Base-by-base conservation (phyloP, 2,888 invertebrate species). In the Eulithis testata region DNA sequence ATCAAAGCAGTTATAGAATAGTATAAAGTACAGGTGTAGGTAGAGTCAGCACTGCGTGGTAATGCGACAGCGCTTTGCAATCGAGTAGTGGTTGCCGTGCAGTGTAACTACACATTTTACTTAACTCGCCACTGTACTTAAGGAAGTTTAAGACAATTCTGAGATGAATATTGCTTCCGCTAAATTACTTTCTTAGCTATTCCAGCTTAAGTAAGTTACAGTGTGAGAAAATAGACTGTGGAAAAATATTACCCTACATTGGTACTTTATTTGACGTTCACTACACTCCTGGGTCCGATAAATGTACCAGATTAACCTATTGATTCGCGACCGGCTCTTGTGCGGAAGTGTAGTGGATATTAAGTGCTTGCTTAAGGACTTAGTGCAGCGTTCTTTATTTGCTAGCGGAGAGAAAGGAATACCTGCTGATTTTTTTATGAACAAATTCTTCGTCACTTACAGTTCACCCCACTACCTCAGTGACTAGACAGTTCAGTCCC, bases 271-370 rank as follows among this genome's bases (percentile, higher is more conserved):
- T 71, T 73, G 81, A 72, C 75, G 43, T 72, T 74, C 67, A 79
- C 70, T 74, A 71, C 67, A 75, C 79, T 68, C 80, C 55, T 59
- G 60, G 73, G 78, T 72, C 73, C 75, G 61, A 77, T 78, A 76
- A 77, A 70, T 77, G 74, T 70, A 70, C 70, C 59, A 75, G 77
- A 79, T 76, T 74, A 78, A 75, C 68, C 71, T 70, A 78, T 78
- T 74, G 75, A 73, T 74, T 77, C 69, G 65, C 53, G 58, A 54
- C 57, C 47, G 27, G 51, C 58, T 57, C 63, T 62, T 50, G n/a
- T 45, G 53, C 56, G 52, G 53, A 68, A 65, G 66, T 59, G 45
- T 65, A 65, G 36, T 57, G 62, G 64, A 68, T 64, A 69, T 67
- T 66, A 65, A 71, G 69, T 66, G 63, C 55, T 53, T 56, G 66